Evolutionary conservation across 2,113 vertebrate species (phyloP), one percentile per base, ranked within the genome.

Genomic region (Perca fluviatilis): DNA sequence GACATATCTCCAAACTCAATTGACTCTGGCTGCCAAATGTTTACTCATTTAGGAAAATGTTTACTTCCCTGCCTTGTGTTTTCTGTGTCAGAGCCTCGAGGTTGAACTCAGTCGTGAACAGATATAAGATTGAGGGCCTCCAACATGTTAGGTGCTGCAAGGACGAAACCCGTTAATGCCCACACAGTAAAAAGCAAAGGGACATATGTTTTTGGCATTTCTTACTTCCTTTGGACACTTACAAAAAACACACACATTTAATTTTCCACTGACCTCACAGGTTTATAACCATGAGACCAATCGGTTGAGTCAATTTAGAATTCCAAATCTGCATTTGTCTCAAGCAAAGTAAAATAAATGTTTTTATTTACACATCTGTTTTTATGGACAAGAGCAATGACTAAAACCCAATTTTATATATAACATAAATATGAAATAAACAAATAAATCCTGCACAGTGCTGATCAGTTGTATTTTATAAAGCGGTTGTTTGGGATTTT

Each of bases 1-100:
- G 56, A 89, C 90, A 88, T 81, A 86, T 93, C 91, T 90, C 85
- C 77, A 76, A 82, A 87, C 83, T 88, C 73, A 46, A 54, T 85
- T 18, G 57, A 73, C 80, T 80, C 74, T 91, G 82, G 78, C 85
- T 82, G 90, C 83, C 82, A 88, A 90, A 83, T 90, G 87, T 91
- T 93, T 92, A 92, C 79, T 62, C 77, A 85, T 89, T 89, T 86
- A 73, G 78, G 67, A 86, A 75, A 90, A 87, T 85, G 84, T 90
- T 94, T 91, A 89, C 51, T 89, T 93, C 86, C 86, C 47, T 53
- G 71, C 33, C 43, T 61, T 36, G n/a, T 43, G 25, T 74, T 80
- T 88, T 88, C 65, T 76, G 87, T 82, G 78, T 84, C 70, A 57
- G 69, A 80, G 79, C 76, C 53, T 86, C 7, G 18, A 75, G 65